Evolutionary conservation across 2,888 invertebrate genomes (phyloP), one percentile per base, ranked within the genome.

Genomic region (Mongoloraphidia duomilia): DNA sequence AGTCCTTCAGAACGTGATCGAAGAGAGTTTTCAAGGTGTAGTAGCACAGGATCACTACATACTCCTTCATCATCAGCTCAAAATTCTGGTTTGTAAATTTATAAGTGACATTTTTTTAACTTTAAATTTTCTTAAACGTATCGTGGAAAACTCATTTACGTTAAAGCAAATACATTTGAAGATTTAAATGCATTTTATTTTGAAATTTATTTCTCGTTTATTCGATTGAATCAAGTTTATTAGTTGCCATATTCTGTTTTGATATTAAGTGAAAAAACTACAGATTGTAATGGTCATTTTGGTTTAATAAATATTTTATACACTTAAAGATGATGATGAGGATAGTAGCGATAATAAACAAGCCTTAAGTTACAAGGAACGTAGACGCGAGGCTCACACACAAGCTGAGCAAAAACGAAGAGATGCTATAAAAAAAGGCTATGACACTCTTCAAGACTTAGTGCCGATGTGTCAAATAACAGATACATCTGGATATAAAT

Each of bases 371-470:
- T 95, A 94, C 66, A 95, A 93, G 65, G 94, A 96, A 62, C 75
- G 95, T 37, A 76, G 95, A 48, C 75, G 95, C 53, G 94, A 95
- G 66, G 95, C 95, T 6, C 95, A 95, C 64, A 95, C 95, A 0
- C 81, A 94, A 71, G 95, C 96, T 3, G 96, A 96, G 67, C 95
- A 96, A 66, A 95, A 95, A 64, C 75, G 96, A 55, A 76, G 95
- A 60, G 95, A 96, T 76, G 94, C 95, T 2, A 96, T 96, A 53
- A 96, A 95, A 68, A 93, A 91, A 66, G 95, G 95, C 0, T 96
- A 96, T 65, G 94, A 95, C 66, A 87, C 88, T 3, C 72, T 96
- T 13, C 94, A 94, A 68, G 86, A 87, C 59, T 70, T 95, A 54
- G 94, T 96, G 10, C 95, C 95, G 0, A 91, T 88, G 47, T 95